Evolutionary conservation across 2,888 invertebrate species (phyloP).

Genomic region (Chrysolina haemoptera): DNA sequence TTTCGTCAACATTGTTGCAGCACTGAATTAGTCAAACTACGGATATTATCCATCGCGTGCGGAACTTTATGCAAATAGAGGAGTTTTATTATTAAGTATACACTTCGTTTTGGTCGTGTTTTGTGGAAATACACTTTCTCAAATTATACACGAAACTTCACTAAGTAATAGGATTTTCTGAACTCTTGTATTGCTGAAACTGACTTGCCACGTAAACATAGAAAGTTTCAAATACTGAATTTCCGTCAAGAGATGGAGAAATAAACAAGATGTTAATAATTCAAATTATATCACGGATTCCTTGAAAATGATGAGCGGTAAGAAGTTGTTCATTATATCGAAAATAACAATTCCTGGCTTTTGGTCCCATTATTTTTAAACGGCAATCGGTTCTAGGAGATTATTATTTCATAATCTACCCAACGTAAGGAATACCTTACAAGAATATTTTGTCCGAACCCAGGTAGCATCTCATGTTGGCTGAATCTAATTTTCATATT

Average conservation of each 20-base stretch:
- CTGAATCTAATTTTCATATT: too few species aligned
- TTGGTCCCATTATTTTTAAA: too few species aligned
- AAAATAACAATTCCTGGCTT: too few species aligned
- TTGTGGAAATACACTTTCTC: constrained; percentile 1
- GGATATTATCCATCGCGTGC: constrained; percentile 21
- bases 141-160: constrained; percentile 1
- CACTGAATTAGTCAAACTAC: not conserved
- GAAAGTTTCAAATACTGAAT: not conserved
- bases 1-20: not conserved
- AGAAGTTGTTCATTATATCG: too few species aligned
- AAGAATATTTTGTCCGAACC: too few species aligned
- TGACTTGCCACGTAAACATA: not conserved
- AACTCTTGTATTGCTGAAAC: not conserved
- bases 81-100: constrained; percentile 5
- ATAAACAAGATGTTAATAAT: not conserved
- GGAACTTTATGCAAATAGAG: constrained; percentile 27
- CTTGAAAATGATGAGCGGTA: too few species aligned
- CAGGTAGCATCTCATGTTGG: too few species aligned
- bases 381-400: too few species aligned
- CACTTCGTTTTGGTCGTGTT: constrained; percentile 3
- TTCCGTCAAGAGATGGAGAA: not conserved
- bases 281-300: too few species aligned
- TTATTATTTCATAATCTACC: too few species aligned
- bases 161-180: constrained; percentile 10
- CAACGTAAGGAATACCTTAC: too few species aligned